Base-by-base conservation (phyloP, 2,797 vertebrate species). In the Pseudomugil tenellus region DNA sequence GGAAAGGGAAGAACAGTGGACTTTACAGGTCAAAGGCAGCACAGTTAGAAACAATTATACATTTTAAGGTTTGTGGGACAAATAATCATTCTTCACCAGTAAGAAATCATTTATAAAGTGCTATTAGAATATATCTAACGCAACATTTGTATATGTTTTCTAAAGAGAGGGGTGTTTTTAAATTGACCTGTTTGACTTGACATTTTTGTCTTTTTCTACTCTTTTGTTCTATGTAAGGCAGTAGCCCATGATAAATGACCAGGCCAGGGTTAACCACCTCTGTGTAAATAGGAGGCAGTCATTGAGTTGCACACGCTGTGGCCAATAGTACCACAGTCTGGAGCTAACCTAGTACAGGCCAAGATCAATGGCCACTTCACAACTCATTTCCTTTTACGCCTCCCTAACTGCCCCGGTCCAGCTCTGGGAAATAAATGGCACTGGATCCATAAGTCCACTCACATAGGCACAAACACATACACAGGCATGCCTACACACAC, bases 301-400 rank as follows among this genome's bases (percentile, higher is more conserved):
- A 84, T 81, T 75, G 84, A 87, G 83, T 43, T 31, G 56, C 84
- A 60, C 86, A 73, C 3, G 64, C 81, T 83, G 87, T 65, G 78
- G 88, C 85, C 83, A 63, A 77, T 76, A 78, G 81, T 80, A 79
- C 77, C 39, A 66, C 73, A 58, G 88, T 77, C 86, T 87, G 59
- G 13, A 76, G 81, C 84, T 84, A 74, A 74, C 74, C 75, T 67
- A 48, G 19, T 74, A 54, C 83, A 76, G 89, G 84, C 88, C 82
- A 59, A 89, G 92, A 94, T 94, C 94, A 94, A 94, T 93, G 93
- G 86, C 90, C 93, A 91, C 92, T 94, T 95, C 93, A 92, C 92
- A 93, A 93, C 92, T 95, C 89, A 94, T 95, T 95, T 94, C 92
- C 92, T 94, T 94, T 95, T 93, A 94, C 92, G 92, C 92, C 92